Evolutionary conservation across 2,797 vertebrate genomes (phyloP).

Genomic region (Gila robusta): DNA sequence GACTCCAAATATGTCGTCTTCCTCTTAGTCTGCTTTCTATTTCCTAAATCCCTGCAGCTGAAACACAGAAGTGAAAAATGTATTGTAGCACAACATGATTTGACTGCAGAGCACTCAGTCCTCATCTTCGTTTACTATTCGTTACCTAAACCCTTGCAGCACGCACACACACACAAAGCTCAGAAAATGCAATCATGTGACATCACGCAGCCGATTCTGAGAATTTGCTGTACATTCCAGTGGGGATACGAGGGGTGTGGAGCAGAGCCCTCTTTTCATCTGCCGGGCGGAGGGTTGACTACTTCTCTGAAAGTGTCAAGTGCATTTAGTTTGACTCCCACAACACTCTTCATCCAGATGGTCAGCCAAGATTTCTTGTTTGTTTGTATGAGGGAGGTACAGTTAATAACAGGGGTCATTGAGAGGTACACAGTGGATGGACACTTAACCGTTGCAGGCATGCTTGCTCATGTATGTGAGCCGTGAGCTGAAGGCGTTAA

Average conservation of each 20-base stretch:
- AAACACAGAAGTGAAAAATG: slow-evolving; percentile 18
- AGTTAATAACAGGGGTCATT: slow-evolving; percentile 65
- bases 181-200: slow-evolving; percentile 71
- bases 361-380: slow-evolving; percentile 58
- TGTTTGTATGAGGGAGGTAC: slow-evolving; percentile 67
- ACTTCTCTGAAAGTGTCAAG: slow-evolving; percentile 67
- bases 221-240: slow-evolving; percentile 78
- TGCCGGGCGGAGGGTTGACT: slow-evolving; percentile 66
- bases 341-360: slow-evolving; percentile 54
- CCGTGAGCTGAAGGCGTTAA: slow-evolving; percentile 26
- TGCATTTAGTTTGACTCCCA: slow-evolving; percentile 69
- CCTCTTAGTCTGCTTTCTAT: neutral
- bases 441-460: slow-evolving; percentile 41
- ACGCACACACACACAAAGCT: slow-evolving; percentile 15
- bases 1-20: neutral
- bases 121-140: slow-evolving; percentile 18
- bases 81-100: slow-evolving; percentile 1
- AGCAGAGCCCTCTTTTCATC: slow-evolving; percentile 70
- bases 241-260: slow-evolving; percentile 72
- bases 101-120: slow-evolving; percentile 4
- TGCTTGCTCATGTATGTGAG: slow-evolving; percentile 22
- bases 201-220: slow-evolving; percentile 73
- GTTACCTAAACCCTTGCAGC: slow-evolving; percentile 3
- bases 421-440: slow-evolving; percentile 57
- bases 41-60: neutral